These are phyloP conservation scores for Ganaspis sp. DNA, from an alignment of 1,140 invertebrate species.

Conservation along the genomic window DNA sequence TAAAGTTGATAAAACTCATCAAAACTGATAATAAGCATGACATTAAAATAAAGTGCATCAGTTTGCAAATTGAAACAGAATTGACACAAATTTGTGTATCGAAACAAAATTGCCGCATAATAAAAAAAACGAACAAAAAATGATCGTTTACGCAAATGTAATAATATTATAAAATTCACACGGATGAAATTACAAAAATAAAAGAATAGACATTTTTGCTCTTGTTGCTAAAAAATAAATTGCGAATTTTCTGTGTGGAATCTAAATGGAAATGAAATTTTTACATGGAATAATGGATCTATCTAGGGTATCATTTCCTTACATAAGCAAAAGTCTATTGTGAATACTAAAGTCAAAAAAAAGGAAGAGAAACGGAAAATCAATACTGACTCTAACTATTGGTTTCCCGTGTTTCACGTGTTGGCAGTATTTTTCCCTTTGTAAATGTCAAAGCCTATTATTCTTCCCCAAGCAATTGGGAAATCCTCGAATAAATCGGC, in stretches of 20 bases:
- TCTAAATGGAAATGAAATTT: background rate
- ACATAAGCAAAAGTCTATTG: conserved; percentile 8
- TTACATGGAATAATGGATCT: background rate
- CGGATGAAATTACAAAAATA: no score
- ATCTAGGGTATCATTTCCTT: conserved; percentile 5
- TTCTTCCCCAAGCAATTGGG: conserved; percentile 23
- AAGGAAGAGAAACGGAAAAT: conserved; percentile 17
- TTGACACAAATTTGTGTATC: no score
- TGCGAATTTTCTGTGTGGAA: no score
- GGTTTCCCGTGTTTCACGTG: conserved; percentile 11
- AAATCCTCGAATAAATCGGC: background rate
- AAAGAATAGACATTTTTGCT: no score
- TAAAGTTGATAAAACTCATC: background rate
- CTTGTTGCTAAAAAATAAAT: no score
- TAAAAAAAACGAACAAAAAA: no score
- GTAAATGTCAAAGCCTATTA: conserved; percentile 16
- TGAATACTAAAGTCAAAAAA: conserved; percentile 27
- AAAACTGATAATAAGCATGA: no score
- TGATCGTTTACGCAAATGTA: no score
- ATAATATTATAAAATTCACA: no score
- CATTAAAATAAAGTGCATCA: no score
- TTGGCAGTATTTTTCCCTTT: conserved; percentile 7
- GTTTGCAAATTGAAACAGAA: no score
- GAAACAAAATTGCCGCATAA: no score
- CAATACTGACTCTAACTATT: conserved; percentile 27